Evolutionary conservation across 2,113 vertebrate species (phyloP), one percentile per base, ranked within the genome.

Genomic region (Salvelinus alpinus): DNA sequence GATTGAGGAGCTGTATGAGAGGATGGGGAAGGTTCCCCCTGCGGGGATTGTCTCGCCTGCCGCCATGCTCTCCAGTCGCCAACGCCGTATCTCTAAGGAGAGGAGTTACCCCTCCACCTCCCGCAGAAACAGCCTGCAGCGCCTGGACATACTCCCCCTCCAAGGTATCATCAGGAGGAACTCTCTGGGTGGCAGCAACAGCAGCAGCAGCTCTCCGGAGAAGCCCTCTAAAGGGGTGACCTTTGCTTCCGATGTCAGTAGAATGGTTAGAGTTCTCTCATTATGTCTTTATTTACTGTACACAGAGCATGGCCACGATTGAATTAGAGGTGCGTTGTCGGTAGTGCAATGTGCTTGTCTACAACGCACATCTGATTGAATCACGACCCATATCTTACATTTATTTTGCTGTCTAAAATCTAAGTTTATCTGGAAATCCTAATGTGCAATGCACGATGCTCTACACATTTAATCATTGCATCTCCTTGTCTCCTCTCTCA

Each of bases 151-250:
- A 38, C 76, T 85, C 1, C 94, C 94, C 0, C 87, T 95, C 73
- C 87, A 94, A 91, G 96, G 97, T 97, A 95, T 97, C 89, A 97
- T 96, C 75, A 93, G 97, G 80, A 96, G 95, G 2, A 99, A 96
- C 88, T 99, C 97, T 14, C 89, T 98, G 0, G 96, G 96, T 1
- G 95, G 95, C 85, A 95, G 95, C 94, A 96, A 95, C 85, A 95
- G 95, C 94, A 96, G 95, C 90, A 89, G 90, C 57, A 82, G 91
- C 66, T 96, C 96, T 0, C 97, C 96, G 89, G 97, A 98, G 62
- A 95, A 95, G 57, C 90, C 88, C 6, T 91, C 85, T 91, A 97
- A 96, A 92, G 97, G 95, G 0, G 94, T 98, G 68, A 96, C 94
- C 60, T 99, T 99, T 9, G 93, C 95, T 3, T 92, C 93, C 1